A percentile compares a stretch with the other conserved stretches of the same genome.
Conservation (phyloP, 2,797 vertebrate species). For the Cichlasoma orientale region DNA sequence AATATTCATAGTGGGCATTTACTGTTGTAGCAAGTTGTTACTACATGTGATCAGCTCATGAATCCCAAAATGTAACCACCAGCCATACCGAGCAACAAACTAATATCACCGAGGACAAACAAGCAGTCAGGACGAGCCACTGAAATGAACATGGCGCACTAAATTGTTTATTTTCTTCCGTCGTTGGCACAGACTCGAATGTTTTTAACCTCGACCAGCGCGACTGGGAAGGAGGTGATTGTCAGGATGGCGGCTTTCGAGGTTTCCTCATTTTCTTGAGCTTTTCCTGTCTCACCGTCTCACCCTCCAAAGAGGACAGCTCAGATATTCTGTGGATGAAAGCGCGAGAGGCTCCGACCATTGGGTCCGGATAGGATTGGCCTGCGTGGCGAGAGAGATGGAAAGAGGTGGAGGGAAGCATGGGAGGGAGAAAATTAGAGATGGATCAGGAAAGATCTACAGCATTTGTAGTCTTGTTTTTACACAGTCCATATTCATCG, state of each 20-base stretch:
- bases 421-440: background rate
- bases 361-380: conserved; percentile 72
- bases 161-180: conserved; percentile 42
- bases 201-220: conserved; percentile 58
- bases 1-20: conserved; percentile 17
- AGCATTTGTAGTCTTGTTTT: too few species aligned
- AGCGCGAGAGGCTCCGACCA: conserved; percentile 68
- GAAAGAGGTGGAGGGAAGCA: background rate
- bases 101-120: conserved; percentile 64
- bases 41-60: conserved; percentile 39
- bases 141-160: conserved; percentile 46
- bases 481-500: too few species aligned
- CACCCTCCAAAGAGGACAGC: conserved; percentile 75
- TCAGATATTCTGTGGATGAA: conserved; percentile 77
- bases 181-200: conserved; percentile 68
- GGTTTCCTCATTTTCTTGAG: conserved; percentile 72
- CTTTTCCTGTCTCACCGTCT: conserved; percentile 77
- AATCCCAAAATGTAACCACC: conserved; percentile 61
- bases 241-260: conserved; percentile 71
- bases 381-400: conserved; percentile 33
- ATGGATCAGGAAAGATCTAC: too few species aligned
- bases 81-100: conserved; percentile 64
- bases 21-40: conserved; percentile 5
- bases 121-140: conserved; percentile 64
- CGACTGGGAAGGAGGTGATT: conserved; percentile 56